These are phyloP conservation scores for Neoascia interrupta DNA, from an alignment of 2,888 invertebrate genomes.

Conservation along the genomic window DNA sequence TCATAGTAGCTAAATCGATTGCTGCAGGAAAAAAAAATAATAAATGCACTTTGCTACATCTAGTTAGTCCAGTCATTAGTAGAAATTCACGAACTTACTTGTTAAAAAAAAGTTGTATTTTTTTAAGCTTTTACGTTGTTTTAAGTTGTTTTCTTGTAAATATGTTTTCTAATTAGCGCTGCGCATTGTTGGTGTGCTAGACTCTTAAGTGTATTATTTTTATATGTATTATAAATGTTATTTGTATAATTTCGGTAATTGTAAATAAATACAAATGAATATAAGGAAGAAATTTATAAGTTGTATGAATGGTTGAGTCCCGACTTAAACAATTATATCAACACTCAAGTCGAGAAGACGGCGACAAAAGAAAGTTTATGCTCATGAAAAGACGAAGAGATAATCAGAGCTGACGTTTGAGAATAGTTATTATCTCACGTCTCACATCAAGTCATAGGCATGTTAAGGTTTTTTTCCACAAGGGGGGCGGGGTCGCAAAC, in stretches of 20 bases:
- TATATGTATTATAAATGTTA: slow-evolving; percentile 14
- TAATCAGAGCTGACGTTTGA: too few relatives aligned
- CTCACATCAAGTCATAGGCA: too few relatives aligned
- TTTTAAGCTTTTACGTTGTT: slow-evolving; percentile 33
- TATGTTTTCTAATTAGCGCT: slow-evolving; percentile 11
- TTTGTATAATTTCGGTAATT: too few relatives aligned
- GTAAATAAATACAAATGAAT: slow-evolving; percentile 20
- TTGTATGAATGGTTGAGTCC: neutral
- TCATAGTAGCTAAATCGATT: too few relatives aligned
- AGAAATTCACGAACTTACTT: slow-evolving; percentile 41
- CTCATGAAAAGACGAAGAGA: too few relatives aligned
- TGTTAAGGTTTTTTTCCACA: too few relatives aligned
- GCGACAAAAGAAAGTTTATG: neutral
- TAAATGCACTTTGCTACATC: slow-evolving; percentile 34
- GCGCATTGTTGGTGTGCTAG: neutral
- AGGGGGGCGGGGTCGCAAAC: too few relatives aligned
- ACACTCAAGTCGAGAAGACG: neutral
- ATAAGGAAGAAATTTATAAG: neutral
- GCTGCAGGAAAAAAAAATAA: too few relatives aligned
- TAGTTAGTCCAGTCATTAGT: slow-evolving; percentile 44
- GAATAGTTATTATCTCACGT: too few relatives aligned
- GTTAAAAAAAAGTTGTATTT: too few relatives aligned
- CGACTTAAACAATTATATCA: neutral
- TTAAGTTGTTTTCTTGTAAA: slow-evolving; percentile 45
- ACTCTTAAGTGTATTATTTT: neutral